Conservation (phyloP, 37 sponge, comb jelly and placozoan species). For the Halichondria panicea region DNA sequence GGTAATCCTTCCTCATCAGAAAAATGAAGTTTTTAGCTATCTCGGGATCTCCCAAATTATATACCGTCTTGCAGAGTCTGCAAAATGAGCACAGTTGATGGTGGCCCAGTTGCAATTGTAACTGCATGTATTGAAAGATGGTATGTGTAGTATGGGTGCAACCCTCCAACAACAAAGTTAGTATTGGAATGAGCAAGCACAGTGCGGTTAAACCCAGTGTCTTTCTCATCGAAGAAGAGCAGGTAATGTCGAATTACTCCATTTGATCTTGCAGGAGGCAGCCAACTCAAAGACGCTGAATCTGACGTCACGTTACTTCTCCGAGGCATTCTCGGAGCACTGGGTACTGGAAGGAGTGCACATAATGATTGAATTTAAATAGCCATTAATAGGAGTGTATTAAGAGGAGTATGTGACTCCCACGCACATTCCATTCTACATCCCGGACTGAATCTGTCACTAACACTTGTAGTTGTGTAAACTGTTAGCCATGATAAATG, state of each 20-base stretch:
- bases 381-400: too few species aligned
- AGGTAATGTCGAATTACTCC: slow-evolving; percentile 17
- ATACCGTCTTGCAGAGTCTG: slow-evolving; percentile 18
- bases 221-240: neutral
- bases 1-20: too few species aligned
- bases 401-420: too few species aligned
- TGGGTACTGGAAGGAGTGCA: too few species aligned
- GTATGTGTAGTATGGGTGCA: slow-evolving; percentile 40
- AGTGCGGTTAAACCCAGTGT: neutral
- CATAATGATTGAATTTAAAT: too few species aligned
- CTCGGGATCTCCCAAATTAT: too few species aligned
- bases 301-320: neutral
- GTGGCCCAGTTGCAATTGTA: slow-evolving; percentile 31
- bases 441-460: too few species aligned
- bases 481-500: too few species aligned
- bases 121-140: slow-evolving; percentile 11
- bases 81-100: neutral
- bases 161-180: neutral
- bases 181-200: neutral
- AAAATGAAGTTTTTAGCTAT: too few species aligned
- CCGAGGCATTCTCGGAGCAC: neutral
- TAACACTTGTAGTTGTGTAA: too few species aligned
- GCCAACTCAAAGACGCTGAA: slow-evolving; percentile 2
- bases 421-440: too few species aligned
- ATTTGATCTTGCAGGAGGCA: slow-evolving; percentile 7